Percentiles rank a stretch among this genome's conserved stretches.
These are phyloP conservation scores for Platycheirus albimanus DNA, from an alignment of 2,888 invertebrate genomes.

Conservation along the genomic window DNA sequence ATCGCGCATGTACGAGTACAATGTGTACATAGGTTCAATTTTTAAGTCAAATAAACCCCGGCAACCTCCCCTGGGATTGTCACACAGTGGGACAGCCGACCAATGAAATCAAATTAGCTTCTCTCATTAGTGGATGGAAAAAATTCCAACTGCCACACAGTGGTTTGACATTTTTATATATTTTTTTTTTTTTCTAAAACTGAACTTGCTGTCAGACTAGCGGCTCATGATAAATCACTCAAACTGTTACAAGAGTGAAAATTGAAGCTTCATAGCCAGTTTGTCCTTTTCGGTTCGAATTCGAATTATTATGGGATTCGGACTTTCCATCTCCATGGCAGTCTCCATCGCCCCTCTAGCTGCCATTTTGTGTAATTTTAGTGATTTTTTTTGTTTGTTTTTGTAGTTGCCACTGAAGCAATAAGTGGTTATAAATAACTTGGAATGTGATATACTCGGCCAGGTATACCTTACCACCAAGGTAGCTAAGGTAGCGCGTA, in stretches of 20 bases:
- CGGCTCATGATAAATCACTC: slow-evolving; percentile 72
- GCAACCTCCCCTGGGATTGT: slow-evolving; percentile 63
- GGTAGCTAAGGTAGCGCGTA: slow-evolving; percentile 58
- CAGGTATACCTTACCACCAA: slow-evolving; percentile 59
- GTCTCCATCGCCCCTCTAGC: slow-evolving; percentile 32
- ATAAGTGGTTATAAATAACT: slow-evolving; percentile 75
- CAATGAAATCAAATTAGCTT: slow-evolving; percentile 71
- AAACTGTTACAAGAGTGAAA: slow-evolving; percentile 70
- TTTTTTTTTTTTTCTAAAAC: slow-evolving; percentile 32
- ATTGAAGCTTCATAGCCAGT: slow-evolving; percentile 71
- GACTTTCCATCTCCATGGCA: slow-evolving; percentile 26
- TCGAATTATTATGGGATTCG: slow-evolving; percentile 34
- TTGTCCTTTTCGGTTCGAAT: slow-evolving; percentile 59
- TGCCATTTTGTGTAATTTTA: slow-evolving; percentile 70
- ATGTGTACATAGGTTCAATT: slow-evolving; percentile 25
- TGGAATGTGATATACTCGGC: slow-evolving; percentile 75
- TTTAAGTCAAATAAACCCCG: slow-evolving; percentile 54
- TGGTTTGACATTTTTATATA: slow-evolving; percentile 48
- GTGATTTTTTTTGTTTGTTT: slow-evolving; percentile 41
- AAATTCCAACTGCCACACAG: slow-evolving; percentile 58
- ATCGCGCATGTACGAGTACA: not conserved
- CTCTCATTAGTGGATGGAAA: slow-evolving; percentile 68
- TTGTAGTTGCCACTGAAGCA: slow-evolving; percentile 17
- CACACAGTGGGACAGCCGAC: slow-evolving; percentile 57
- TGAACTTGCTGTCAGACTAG: slow-evolving; percentile 69